Evolutionary conservation across 2,797 vertebrate genomes (phyloP).

Genomic region (Sebastolobus alascanus): DNA sequence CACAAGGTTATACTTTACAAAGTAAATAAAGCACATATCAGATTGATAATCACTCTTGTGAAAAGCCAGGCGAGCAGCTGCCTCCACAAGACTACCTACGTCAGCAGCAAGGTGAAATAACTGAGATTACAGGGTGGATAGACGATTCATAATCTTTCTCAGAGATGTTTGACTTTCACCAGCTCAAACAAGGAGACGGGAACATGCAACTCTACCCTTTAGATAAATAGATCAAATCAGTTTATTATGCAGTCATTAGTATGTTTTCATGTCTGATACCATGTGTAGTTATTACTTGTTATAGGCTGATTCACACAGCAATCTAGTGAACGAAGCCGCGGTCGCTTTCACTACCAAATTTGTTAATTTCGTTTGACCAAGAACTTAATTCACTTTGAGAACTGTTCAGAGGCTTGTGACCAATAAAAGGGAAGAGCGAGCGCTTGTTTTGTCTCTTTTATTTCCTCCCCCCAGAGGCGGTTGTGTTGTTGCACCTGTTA

Average conservation of each 20-base stretch:
- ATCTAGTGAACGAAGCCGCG: neutral
- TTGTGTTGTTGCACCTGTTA: slow-evolving; percentile 67
- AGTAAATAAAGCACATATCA: slow-evolving; percentile 62
- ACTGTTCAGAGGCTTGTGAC: neutral
- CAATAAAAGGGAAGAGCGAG: slow-evolving; percentile 9
- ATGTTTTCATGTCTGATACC: neutral
- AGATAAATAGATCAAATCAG: slow-evolving; percentile 27
- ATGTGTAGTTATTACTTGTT: neutral
- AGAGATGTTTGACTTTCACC: slow-evolving; percentile 58
- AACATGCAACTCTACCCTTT: slow-evolving; percentile 19
- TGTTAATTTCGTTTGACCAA: neutral
- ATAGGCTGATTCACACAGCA: neutral
- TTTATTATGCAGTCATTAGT: neutral
- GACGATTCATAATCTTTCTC: slow-evolving; percentile 47
- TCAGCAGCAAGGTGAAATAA: slow-evolving; percentile 71
- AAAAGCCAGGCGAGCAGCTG: slow-evolving; percentile 55
- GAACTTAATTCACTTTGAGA: neutral
- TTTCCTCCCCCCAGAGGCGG: slow-evolving; percentile 3
- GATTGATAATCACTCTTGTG: slow-evolving; percentile 50
- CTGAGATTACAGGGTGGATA: slow-evolving; percentile 55
- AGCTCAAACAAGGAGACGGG: slow-evolving; percentile 33
- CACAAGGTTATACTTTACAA: slow-evolving; percentile 18
- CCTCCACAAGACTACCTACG: slow-evolving; percentile 45
- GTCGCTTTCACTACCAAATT: neutral
- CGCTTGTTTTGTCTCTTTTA: slow-evolving; percentile 23